phyloP scores from a whole-genome alignment of 2,113 vertebrate species.

The Ornithorhynchus anatinus region DNA sequence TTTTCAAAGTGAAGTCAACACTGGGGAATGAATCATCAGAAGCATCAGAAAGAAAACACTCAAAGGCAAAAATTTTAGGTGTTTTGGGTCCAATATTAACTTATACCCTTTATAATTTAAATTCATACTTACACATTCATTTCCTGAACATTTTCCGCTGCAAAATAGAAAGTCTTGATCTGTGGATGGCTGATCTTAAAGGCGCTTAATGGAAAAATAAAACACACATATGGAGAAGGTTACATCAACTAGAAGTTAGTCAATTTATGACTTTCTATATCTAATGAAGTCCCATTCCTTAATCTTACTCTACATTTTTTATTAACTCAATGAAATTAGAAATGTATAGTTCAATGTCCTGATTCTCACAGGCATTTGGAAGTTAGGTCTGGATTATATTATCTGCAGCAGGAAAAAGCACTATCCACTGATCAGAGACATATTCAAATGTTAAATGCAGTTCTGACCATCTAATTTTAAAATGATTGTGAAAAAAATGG shows the following conservation, averaged over 20 bases:
- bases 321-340: neutral
- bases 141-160: conserved; percentile 89
- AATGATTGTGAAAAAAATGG: too few species aligned
- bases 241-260: neutral
- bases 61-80: too few species aligned
- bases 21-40: neutral
- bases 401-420: too few species aligned
- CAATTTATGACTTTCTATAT: neutral
- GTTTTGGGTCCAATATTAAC: neutral
- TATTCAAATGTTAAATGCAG: too few species aligned
- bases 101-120: neutral
- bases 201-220: conserved; percentile 74
- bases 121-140: conserved; percentile 89
- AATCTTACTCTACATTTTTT: neutral
- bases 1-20: too few species aligned
- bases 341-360: neutral
- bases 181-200: conserved; percentile 94
- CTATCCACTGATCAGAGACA: too few species aligned
- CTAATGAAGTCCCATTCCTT: neutral
- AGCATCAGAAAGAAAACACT: neutral
- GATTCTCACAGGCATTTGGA: neutral
- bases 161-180: conserved; percentile 96
- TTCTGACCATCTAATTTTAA: too few species aligned
- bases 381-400: too few species aligned
- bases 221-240: conserved; percentile 18